Evolutionary conservation across 2,113 vertebrate genomes (phyloP).

Genomic region (Amphilophus citrinellus): DNA sequence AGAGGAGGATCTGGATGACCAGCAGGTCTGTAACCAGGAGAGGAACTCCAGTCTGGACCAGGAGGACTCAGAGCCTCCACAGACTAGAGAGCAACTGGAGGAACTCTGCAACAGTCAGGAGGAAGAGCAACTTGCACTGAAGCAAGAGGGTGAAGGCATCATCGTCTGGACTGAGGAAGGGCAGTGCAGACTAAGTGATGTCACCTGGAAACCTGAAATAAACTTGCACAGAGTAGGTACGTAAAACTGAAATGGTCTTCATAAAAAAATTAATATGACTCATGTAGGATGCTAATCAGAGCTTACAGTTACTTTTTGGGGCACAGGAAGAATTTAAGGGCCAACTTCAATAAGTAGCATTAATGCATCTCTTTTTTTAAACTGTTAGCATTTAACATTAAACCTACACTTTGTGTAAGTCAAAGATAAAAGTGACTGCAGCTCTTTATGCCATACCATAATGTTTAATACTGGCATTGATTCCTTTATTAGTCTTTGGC

Average conservation of each 20-base stretch:
- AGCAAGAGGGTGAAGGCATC: neutral
- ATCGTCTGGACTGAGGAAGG: neutral
- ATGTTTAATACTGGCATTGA: no score
- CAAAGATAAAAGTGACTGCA: no score
- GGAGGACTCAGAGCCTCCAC: neutral
- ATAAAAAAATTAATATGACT: neutral
- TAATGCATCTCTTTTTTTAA: neutral
- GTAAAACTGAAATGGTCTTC: neutral
- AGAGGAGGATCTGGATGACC: neutral
- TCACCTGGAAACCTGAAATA: neutral
- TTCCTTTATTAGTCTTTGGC: no score
- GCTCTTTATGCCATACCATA: no score
- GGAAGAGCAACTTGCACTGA: neutral
- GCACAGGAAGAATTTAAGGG: neutral
- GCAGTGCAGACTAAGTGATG: neutral
- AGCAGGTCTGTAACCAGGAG: neutral
- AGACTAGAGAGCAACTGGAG: neutral
- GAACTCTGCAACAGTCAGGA: neutral
- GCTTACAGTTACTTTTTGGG: neutral
- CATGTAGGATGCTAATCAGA: neutral
- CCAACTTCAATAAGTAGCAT: neutral
- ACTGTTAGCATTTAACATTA: neutral
- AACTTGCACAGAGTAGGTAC: neutral
- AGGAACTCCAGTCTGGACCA: fast-evolving
- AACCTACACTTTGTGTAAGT: neutral